A percentile compares a stretch with the other conserved stretches of the same genome.
Evolutionary conservation across 2,888 invertebrate genomes (phyloP).

Genomic region (Cotesia congregata): DNA sequence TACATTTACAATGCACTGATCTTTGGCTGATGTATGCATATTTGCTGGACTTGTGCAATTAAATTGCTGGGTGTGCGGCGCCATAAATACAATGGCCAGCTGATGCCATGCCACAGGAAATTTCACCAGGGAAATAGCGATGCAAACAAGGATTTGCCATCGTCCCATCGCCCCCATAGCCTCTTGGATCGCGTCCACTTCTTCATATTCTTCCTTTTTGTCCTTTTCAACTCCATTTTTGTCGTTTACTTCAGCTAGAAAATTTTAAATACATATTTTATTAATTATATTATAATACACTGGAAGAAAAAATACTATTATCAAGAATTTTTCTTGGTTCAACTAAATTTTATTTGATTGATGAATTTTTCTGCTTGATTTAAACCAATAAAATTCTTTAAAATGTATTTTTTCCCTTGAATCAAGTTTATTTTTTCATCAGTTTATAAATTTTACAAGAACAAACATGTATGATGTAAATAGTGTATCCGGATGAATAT

Average conservation of each 20-base stretch:
- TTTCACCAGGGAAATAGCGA: conserved; percentile 79
- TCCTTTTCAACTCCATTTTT: conserved; percentile 54
- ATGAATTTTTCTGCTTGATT: too few species aligned
- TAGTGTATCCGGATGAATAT: too few species aligned
- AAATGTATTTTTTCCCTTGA: too few species aligned
- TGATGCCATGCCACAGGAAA: conserved; percentile 88
- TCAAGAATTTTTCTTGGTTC: too few species aligned
- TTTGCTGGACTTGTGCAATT: conserved; percentile 71
- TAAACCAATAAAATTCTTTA: too few species aligned
- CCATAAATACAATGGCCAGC: conserved; percentile 83
- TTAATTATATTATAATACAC: background rate
- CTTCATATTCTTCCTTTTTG: conserved; percentile 48
- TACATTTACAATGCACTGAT: conserved; percentile 62
- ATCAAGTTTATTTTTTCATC: too few species aligned
- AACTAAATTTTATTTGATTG: too few species aligned
- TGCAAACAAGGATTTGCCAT: conserved; percentile 82
- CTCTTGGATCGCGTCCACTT: conserved; percentile 77
- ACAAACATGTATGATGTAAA: too few species aligned
- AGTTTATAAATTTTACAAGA: too few species aligned
- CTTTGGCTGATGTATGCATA: conserved; percentile 49
- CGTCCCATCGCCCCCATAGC: conserved; percentile 81
- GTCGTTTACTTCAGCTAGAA: conserved; percentile 59
- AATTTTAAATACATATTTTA: conserved; percentile 5
- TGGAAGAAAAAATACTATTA: too few species aligned
- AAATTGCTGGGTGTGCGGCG: conserved; percentile 76